Evolutionary conservation across 2,797 vertebrate species (phyloP), one percentile per base, ranked within the genome.

Genomic region (Aselliscus stoliczkanus): DNA sequence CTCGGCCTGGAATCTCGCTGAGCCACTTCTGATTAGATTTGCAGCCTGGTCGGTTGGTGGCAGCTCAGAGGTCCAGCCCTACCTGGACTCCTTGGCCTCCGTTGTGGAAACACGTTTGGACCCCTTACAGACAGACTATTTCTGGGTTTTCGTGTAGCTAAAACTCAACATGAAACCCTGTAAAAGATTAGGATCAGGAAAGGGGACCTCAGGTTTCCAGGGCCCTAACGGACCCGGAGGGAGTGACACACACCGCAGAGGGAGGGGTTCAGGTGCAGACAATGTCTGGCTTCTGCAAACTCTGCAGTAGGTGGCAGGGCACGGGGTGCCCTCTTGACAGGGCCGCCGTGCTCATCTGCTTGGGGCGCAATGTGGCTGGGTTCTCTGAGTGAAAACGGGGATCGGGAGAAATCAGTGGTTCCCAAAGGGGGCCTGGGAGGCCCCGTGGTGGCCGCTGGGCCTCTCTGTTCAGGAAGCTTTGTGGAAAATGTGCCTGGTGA

Each of bases 1-100:
- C 25, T 73, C 12, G 23, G 50, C 4, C 4, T 4, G 12, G 9
- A 9, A 14, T 31, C 42, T 84, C 60, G 60, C 69, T 14, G 13
- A 1, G 9, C 0, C 10, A 4, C 13, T 1, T 14, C 44, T 0
- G 0, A 13, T 0, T 10, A 3, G 39, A 8, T 80, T 17, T 47
- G 52, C 44, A 39, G 15, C 5, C 23, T 56, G 50, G 42, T 58
- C 27, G 37, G 42, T 15, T 5, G 29, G 7, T 21, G 54, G 25
- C 20, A 29, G 50, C 20, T 31, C 1, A 14, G 27, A 25, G 20
- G 10, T 5, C 34, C 12, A 8, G 44, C 21, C 42, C 23, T 56
- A 72, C 60, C 13, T 1, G 58, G 58, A 60, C 9, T 14, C 52
- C 3, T 88, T 1, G 7, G 21, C 18, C 44, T 50, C 31, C 44